Conservation (phyloP, 2,888 invertebrate species). For the Pocota personata region DNA sequence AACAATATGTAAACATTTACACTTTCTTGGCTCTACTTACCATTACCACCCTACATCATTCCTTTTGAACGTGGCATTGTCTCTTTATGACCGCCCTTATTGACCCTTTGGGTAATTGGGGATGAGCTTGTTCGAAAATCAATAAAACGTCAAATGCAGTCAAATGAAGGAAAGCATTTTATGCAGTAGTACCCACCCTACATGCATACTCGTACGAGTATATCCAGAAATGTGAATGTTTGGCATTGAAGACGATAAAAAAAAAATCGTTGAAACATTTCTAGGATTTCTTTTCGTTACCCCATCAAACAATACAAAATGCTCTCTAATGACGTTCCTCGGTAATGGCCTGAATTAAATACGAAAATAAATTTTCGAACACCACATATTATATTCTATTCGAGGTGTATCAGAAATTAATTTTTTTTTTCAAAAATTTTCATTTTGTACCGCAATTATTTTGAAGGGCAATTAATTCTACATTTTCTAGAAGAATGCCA, state of each 20-base stretch:
- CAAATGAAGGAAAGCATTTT: neutral
- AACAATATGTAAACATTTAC: slow-evolving; percentile 39
- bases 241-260: slow-evolving; percentile 19
- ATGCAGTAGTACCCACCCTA: slow-evolving; percentile 29
- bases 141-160: slow-evolving; percentile 40
- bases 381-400: neutral
- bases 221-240: neutral
- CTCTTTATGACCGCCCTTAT: neutral
- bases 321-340: neutral
- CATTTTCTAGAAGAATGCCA: neutral
- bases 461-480: slow-evolving; percentile 30
- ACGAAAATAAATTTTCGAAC: slow-evolving; percentile 13
- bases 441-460: slow-evolving; percentile 30
- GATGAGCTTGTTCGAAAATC: slow-evolving; percentile 26
- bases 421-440: neutral
- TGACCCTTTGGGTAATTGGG: slow-evolving; percentile 24
- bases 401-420: neutral
- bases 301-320: slow-evolving; percentile 14
- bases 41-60: neutral
- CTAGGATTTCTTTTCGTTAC: slow-evolving; percentile 34
- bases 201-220: too few relatives aligned
- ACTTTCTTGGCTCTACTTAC: slow-evolving; percentile 27
- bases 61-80: neutral
- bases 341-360: neutral
- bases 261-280: slow-evolving; percentile 20